phyloP scores from a whole-genome alignment of 92 coral and sea anemone species.

The Siderastrea siderea region DNA sequence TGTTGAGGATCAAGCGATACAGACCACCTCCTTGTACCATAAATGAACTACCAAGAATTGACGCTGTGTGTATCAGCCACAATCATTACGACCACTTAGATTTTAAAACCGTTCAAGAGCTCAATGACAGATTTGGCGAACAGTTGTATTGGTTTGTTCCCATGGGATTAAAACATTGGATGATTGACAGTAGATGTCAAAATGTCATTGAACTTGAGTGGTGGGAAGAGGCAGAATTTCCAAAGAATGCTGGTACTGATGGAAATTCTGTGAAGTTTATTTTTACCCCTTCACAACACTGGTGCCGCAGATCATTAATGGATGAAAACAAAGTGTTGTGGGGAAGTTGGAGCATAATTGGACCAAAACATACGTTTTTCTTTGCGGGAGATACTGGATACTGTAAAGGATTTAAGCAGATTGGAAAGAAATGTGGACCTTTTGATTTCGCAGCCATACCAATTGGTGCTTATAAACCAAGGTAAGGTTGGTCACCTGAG shows the following conservation, averaged over 20 bases:
- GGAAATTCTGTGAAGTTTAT: slow-evolving; percentile 60
- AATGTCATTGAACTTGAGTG: slow-evolving; percentile 90
- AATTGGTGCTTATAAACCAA: slow-evolving; percentile 95
- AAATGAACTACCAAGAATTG: slow-evolving; percentile 78
- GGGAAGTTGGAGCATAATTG: slow-evolving; percentile 94
- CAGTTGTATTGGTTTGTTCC: slow-evolving; percentile 90
- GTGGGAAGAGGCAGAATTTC: slow-evolving; percentile 80
- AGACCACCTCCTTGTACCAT: slow-evolving; percentile 91
- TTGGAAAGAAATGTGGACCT: slow-evolving; percentile 90
- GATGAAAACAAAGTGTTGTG: slow-evolving; percentile 91
- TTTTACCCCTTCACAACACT: slow-evolving; percentile 92
- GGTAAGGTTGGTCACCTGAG: slow-evolving; percentile 41
- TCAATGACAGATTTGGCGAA: slow-evolving; percentile 72
- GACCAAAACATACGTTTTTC: slow-evolving; percentile 76
- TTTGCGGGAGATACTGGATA: slow-evolving; percentile 96
- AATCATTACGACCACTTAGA: slow-evolving; percentile 94
- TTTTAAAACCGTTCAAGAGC: slow-evolving; percentile 64
- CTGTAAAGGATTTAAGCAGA: slow-evolving; percentile 82
- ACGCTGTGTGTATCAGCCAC: slow-evolving; percentile 94
- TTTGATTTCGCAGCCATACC: slow-evolving; percentile 96
- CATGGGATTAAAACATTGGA: slow-evolving; percentile 84
- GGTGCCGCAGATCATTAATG: slow-evolving; percentile 85
- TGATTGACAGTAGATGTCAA: slow-evolving; percentile 71
- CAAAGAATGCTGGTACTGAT: slow-evolving; percentile 12
- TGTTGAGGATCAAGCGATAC: slow-evolving; percentile 79